These are phyloP conservation scores for Hemithea aestivaria DNA, from an alignment of 2,888 invertebrate species.

Conservation along the genomic window DNA sequence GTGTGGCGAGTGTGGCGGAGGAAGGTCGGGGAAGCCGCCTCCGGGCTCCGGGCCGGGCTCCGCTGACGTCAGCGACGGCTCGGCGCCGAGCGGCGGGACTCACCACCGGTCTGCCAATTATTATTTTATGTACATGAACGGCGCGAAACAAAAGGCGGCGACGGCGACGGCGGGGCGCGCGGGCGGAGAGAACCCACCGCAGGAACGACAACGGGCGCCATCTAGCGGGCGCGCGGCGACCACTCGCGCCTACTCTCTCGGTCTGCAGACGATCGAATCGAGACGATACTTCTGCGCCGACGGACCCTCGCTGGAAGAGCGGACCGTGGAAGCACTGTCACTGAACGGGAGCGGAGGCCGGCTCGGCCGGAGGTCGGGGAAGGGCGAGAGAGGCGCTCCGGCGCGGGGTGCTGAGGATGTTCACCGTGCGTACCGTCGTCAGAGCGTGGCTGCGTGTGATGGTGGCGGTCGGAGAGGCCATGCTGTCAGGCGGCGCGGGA, in stretches of 20 bases:
- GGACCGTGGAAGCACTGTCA: slow-evolving; percentile 59
- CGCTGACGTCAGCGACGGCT: slow-evolving; percentile 75
- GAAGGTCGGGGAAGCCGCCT: slow-evolving; percentile 75
- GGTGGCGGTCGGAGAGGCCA: slow-evolving; percentile 76
- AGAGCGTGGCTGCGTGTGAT: slow-evolving; percentile 79
- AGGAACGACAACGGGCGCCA: slow-evolving; percentile 76
- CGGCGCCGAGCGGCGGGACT: slow-evolving; percentile 67
- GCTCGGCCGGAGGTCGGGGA: slow-evolving; percentile 31
- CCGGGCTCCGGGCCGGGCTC: slow-evolving; percentile 62
- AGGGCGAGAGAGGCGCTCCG: slow-evolving; percentile 28
- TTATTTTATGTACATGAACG: slow-evolving; percentile 72
- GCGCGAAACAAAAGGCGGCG: slow-evolving; percentile 72
- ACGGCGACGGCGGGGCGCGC: slow-evolving; percentile 64
- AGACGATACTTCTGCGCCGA: slow-evolving; percentile 62
- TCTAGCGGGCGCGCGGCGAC: slow-evolving; percentile 73
- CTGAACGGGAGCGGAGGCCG: slow-evolving; percentile 44
- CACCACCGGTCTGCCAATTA: slow-evolving; percentile 71
- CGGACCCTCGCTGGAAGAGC: slow-evolving; percentile 52
- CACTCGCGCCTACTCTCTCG: slow-evolving; percentile 67
- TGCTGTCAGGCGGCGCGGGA: slow-evolving; percentile 78
- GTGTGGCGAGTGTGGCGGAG: slow-evolving; percentile 58
- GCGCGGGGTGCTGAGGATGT: slow-evolving; percentile 27
- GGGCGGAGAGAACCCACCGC: slow-evolving; percentile 73
- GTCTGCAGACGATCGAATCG: slow-evolving; percentile 76
- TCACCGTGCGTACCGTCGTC: slow-evolving; percentile 71